These are phyloP conservation scores for Istiophorus platypterus DNA, from an alignment of 2,113 vertebrate species.

Conservation along the genomic window DNA sequence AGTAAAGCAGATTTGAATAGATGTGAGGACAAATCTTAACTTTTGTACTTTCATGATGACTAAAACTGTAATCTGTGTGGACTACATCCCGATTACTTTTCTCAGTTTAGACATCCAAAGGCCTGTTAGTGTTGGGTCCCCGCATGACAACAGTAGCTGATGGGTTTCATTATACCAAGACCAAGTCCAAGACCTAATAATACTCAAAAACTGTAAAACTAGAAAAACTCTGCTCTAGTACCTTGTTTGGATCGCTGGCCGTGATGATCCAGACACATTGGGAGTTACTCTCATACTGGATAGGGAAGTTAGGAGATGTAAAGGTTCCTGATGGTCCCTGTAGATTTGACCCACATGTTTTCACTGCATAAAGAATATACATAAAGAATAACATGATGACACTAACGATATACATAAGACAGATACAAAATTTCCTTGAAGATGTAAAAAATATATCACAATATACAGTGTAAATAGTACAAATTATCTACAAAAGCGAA, in stretches of 20 bases:
- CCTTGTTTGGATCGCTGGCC: conserved; percentile 86
- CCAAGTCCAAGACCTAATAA: neutral
- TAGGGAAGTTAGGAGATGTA: conserved; percentile 87
- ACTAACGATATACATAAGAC: neutral
- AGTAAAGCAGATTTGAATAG: neutral
- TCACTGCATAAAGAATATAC: conserved; percentile 77
- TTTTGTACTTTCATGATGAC: neutral
- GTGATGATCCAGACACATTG: conserved; percentile 89
- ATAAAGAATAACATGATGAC: neutral
- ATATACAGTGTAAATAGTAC: conserved; percentile 12
- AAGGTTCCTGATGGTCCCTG: conserved; percentile 86
- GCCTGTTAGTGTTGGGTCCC: neutral
- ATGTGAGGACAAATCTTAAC: neutral
- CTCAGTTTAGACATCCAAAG: neutral
- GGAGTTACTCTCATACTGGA: conserved; percentile 88
- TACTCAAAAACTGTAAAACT: neutral
- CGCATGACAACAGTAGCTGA: neutral
- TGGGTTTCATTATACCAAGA: conserved; percentile 5
- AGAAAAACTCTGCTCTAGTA: conserved; percentile 41
- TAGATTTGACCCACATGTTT: conserved; percentile 86
- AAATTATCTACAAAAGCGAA: conserved; percentile 55
- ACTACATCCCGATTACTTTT: neutral
- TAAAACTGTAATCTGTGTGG: neutral
- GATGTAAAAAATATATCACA: neutral
- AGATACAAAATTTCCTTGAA: neutral